Percentiles rank a stretch among this genome's conserved stretches.
Conservation (phyloP, 1,140 invertebrate species). For the Dinothrombium tinctorium region DNA sequence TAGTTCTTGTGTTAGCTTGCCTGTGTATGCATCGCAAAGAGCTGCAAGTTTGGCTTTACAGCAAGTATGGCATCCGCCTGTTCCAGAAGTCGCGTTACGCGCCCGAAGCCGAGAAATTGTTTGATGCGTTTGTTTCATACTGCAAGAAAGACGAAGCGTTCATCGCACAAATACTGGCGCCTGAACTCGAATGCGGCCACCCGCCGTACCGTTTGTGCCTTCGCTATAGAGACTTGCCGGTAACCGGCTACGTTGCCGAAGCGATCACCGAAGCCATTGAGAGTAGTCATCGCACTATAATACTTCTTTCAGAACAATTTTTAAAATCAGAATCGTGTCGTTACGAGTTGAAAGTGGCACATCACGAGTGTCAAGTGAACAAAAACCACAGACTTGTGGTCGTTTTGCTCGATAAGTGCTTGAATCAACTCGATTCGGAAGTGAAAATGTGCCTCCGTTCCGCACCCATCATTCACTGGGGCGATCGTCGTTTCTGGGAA, state of each 20-base stretch:
- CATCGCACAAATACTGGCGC: conserved; percentile 38
- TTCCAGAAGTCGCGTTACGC: conserved; percentile 24
- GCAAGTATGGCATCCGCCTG: conserved; percentile 56
- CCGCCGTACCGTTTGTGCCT: conserved; percentile 73
- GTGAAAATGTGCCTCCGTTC: conserved; percentile 12
- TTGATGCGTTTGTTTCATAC: conserved; percentile 79
- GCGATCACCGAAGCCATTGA: conserved; percentile 75
- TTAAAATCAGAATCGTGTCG: conserved; percentile 83
- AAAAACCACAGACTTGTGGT: conserved; percentile 49
- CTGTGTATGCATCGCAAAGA: conserved; percentile 49
- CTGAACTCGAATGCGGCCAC: conserved; percentile 29
- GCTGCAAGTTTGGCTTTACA: conserved; percentile 67
- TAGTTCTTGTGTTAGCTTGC: conserved; percentile 33
- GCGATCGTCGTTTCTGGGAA: conserved; percentile 78
- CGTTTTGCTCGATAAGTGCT: conserved; percentile 23
- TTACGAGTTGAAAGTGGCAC: conserved; percentile 74
- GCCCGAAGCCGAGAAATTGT: conserved; percentile 58
- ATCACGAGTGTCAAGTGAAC: conserved; percentile 57
- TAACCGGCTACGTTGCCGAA: conserved; percentile 50
- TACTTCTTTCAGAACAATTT: conserved; percentile 76
- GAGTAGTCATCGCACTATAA: conserved; percentile 59
- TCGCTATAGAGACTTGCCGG: conserved; percentile 65
- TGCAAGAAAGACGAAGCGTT: conserved; percentile 75
- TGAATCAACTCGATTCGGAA: conserved; percentile 15
- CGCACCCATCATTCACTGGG: conserved; percentile 39